Percentiles rank a stretch among this genome's conserved stretches.
Evolutionary conservation across 2,888 invertebrate species (phyloP).

Genomic region (Catocala fraxini): DNA sequence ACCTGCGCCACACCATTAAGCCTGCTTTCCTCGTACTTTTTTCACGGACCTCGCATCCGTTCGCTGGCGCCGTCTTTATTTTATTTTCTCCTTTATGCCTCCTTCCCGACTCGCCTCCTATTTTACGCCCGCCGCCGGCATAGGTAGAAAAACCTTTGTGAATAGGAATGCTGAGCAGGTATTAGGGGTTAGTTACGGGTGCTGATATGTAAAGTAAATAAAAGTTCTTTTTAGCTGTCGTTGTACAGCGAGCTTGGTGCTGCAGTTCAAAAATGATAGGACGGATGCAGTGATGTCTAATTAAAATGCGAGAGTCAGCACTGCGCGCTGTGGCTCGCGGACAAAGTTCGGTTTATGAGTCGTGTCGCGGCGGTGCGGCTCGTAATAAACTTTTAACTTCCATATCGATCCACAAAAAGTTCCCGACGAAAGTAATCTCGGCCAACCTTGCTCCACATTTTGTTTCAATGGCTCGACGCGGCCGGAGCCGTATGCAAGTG

Average conservation of each 20-base stretch:
- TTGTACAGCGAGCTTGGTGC: conserved; percentile 26
- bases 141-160: conserved; percentile 87
- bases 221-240: conserved; percentile 63
- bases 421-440: conserved; percentile 83
- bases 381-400: conserved; percentile 83
- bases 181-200: conserved; percentile 83
- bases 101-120: conserved; percentile 85
- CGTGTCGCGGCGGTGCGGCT: conserved; percentile 64
- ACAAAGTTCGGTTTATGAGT: conserved; percentile 70
- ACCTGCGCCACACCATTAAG: conserved; percentile 86
- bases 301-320: conserved; percentile 43
- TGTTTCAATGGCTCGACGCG: conserved; percentile 78
- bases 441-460: conserved; percentile 86
- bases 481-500: conserved; percentile 83
- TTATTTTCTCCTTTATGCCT: conserved; percentile 87
- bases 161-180: conserved; percentile 86
- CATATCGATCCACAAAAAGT: conserved; percentile 85
- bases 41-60: conserved; percentile 86
- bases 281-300: conserved; percentile 36
- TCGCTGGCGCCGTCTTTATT: conserved; percentile 86
- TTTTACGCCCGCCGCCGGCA: conserved; percentile 82
- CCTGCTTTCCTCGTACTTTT: conserved; percentile 84
- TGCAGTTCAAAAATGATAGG: conserved; percentile 17
- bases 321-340: conserved; percentile 37
- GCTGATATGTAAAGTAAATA: conserved; percentile 86